Conservation (phyloP, 2,888 invertebrate species). For the Brenthis ino region DNA sequence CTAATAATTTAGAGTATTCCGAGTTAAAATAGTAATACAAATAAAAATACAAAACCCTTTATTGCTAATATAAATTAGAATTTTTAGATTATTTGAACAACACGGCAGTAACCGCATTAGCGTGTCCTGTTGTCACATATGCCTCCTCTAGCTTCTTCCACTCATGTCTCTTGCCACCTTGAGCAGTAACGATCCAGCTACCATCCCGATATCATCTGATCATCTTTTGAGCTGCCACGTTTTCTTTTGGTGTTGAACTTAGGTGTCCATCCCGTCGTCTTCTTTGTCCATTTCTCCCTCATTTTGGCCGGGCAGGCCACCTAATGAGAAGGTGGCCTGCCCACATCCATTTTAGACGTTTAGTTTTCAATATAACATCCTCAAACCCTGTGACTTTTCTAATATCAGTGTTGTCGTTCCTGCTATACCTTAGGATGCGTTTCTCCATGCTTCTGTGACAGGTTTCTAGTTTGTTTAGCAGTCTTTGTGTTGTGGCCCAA, state of each 20-base stretch:
- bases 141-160: no score
- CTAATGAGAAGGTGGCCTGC: slow-evolving; percentile 2
- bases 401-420: background rate
- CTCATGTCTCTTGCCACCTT: no score
- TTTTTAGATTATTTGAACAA: no score
- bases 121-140: no score
- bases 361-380: slow-evolving; percentile 1
- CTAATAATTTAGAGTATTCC: no score
- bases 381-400: slow-evolving; percentile 9
- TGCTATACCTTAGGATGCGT: slow-evolving; percentile 12
- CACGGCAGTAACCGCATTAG: no score
- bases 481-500: background rate
- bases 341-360: slow-evolving; percentile 22
- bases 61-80: no score
- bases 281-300: slow-evolving; percentile 8
- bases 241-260: slow-evolving; percentile 7
- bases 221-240: slow-evolving; percentile 32
- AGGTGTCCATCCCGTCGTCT: slow-evolving; percentile 2
- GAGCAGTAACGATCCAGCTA: no score
- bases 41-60: no score
- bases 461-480: slow-evolving; percentile 9
- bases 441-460: slow-evolving; percentile 13
- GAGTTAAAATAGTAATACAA: no score
- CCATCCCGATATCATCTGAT: background rate
- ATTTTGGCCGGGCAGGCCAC: background rate